Evolutionary conservation across 2,797 vertebrate species (phyloP), one percentile per base, ranked within the genome.

Genomic region (Intellagama lesueurii): DNA sequence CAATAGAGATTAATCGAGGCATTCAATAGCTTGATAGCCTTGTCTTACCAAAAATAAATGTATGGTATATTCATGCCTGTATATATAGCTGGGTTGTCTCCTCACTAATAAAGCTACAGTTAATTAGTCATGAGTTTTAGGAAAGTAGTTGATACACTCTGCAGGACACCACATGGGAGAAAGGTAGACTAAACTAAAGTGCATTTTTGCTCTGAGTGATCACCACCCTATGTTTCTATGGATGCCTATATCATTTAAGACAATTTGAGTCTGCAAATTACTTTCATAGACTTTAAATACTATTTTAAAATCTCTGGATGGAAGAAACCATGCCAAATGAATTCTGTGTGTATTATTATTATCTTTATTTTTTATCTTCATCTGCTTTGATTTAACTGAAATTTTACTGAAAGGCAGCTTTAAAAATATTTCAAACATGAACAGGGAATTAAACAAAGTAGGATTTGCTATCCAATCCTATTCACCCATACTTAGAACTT

Each of bases 1-100:
- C 86, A 87, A 79, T 56, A 88, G 16, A 76, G 87, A 92, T 52
- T 77, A 95, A 70, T 44, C 2, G 26, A 52, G 19, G 1, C 4
- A 24, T 86, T 68, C 22, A 83, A 89, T 5, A 4, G 35, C 3
- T 35, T 87, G 78, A 73, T 14, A 91, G 30, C 78, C 89, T 83
- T 88, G 91, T 90, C 84, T 1, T 9, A 64, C 88, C 26, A 49
- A 84, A 44, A 93, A 16, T 2, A 82, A 86, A 17, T 1, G 1
- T 52, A 79, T 0, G 7, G 83, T 88, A 91, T 5, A 72, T 30
- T 52, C n/a, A 52, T 66, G 56, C 44, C 44, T 12, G 26, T 64
- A 77, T 56, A 86, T 86, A 69, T 68, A 68, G 64, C 26, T 44
- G 56, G 19, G 52, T 11, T 30, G 56, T n/a, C 73, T 76, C 24